These are phyloP conservation scores for Eretmocerus hayati DNA, from an alignment of 2,888 invertebrate species.

Conservation along the genomic window DNA sequence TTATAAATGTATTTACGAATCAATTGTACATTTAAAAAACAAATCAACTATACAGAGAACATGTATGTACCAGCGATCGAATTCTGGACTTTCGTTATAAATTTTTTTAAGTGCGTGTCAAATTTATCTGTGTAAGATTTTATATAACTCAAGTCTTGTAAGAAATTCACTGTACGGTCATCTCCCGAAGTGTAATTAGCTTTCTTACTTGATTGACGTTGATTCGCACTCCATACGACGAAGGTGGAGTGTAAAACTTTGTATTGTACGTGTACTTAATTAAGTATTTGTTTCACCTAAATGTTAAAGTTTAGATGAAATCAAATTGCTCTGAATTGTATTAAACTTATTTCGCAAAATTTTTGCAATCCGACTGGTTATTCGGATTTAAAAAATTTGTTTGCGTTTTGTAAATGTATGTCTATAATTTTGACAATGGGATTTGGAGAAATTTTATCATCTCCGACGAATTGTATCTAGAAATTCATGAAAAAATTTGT, in stretches of 20 bases:
- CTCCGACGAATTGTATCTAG: no score
- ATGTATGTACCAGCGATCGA: no score
- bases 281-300: constrained; percentile 44
- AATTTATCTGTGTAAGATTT: constrained; percentile 18
- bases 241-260: constrained; percentile 18
- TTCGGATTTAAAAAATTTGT: constrained; percentile 28
- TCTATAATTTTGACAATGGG: constrained; percentile 20
- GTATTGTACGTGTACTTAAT: constrained; percentile 25
- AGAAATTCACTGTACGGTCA: constrained; percentile 20
- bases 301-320: constrained; percentile 44
- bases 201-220: constrained; percentile 17
- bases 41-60: no score
- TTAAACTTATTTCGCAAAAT: constrained; percentile 27
- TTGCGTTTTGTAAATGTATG: constrained; percentile 20
- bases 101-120: constrained; percentile 18
- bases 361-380: constrained; percentile 34
- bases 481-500: constrained; percentile 7
- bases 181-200: constrained; percentile 17
- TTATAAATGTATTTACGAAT: constrained; percentile 7
- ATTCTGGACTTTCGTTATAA: constrained; percentile 10
- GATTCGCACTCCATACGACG: constrained; percentile 19
- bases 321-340: constrained; percentile 31
- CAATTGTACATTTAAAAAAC: constrained; percentile 7
- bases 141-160: constrained; percentile 14
- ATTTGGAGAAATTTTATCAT: constrained; percentile 14